Evolutionary conservation across 1,140 invertebrate genomes (phyloP).

Genomic region (Brachionus koreanus): DNA sequence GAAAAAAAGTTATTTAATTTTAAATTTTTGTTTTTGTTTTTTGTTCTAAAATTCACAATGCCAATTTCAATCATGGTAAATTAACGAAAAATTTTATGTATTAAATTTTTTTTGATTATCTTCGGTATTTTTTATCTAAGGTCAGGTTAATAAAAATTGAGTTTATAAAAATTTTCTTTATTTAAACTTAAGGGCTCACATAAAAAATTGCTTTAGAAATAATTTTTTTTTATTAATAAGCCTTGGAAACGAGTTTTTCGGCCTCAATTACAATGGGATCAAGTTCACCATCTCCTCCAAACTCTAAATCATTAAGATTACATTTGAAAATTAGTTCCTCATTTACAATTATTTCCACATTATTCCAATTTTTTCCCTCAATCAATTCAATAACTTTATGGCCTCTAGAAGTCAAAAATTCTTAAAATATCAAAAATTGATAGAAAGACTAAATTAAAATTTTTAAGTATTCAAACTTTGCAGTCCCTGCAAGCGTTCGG

Average conservation of each 20-base stretch:
- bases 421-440: background rate
- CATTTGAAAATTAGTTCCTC: conserved; percentile 23
- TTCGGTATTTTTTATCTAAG: background rate
- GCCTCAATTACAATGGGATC: conserved; percentile 4
- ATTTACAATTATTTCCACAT: conserved; percentile 37
- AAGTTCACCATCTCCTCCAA: conserved; percentile 36
- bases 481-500: conserved; percentile 1
- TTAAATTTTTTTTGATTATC: background rate
- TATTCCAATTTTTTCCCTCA: conserved; percentile 25
- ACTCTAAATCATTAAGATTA: conserved; percentile 21
- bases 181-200: background rate
- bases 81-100: no score
- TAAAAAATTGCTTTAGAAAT: background rate
- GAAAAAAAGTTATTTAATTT: no score
- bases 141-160: background rate
- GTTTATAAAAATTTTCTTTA: background rate
- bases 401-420: conserved; percentile 10
- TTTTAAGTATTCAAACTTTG: background rate
- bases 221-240: background rate
- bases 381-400: conserved; percentile 19
- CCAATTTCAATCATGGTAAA: no score
- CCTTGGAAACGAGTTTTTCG: conserved; percentile 12
- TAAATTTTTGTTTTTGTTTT: no score
- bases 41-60: no score
- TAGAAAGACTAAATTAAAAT: background rate